Percentiles rank a stretch among this genome's conserved stretches.
Evolutionary conservation across 2,797 vertebrate genomes (phyloP).

Genomic region (Melanotaenia trifasciata): DNA sequence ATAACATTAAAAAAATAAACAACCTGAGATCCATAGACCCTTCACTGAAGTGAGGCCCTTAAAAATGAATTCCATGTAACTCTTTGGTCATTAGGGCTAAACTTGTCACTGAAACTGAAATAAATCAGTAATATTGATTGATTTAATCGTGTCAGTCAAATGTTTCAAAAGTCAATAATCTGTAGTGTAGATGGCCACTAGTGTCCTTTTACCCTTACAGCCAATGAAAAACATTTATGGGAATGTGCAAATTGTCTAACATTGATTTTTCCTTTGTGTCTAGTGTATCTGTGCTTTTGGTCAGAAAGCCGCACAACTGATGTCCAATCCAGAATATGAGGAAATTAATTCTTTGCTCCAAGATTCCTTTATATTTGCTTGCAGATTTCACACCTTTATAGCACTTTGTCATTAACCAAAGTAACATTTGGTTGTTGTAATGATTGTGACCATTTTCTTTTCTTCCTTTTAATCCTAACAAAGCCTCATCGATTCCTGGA

Average conservation of each 20-base stretch:
- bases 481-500: background rate
- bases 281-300: background rate
- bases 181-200: background rate
- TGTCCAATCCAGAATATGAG: background rate
- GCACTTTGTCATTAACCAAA: background rate
- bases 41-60: too few relatives aligned
- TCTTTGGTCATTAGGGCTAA: background rate
- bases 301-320: background rate
- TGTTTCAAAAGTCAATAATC: background rate
- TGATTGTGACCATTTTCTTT: background rate
- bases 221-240: background rate
- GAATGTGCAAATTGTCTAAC: background rate
- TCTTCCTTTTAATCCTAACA: background rate
- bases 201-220: background rate
- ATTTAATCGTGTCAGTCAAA: background rate
- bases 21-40: background rate
- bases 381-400: background rate
- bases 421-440: background rate
- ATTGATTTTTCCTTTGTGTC: background rate
- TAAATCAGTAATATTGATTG: background rate
- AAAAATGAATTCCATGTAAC: background rate
- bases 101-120: background rate
- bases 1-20: background rate
- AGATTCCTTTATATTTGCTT: constrained; percentile 22
- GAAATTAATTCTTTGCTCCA: background rate